These are phyloP conservation scores for Carapus acus DNA, from an alignment of 2,797 vertebrate species.

Conservation along the genomic window DNA sequence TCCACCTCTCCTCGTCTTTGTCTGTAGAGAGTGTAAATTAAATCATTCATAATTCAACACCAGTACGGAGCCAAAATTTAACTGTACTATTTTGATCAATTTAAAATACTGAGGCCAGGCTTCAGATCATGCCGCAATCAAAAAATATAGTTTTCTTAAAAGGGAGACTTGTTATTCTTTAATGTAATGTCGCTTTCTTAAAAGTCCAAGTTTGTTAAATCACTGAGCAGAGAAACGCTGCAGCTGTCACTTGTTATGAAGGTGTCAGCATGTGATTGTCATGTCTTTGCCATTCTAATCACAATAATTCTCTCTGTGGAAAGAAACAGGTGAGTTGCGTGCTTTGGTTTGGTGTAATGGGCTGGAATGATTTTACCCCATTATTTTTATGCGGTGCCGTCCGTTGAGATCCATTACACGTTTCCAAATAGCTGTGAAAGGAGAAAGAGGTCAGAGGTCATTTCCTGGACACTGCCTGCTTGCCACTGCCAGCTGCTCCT, in stretches of 20 bases:
- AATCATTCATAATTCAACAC: slow-evolving; percentile 69
- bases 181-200: slow-evolving; percentile 66
- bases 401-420: slow-evolving; percentile 38
- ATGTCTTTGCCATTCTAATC: too few relatives aligned
- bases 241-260: slow-evolving; percentile 30
- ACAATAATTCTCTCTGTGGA: too few relatives aligned
- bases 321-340: slow-evolving; percentile 16
- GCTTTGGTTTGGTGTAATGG: slow-evolving; percentile 8
- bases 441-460: slow-evolving; percentile 20
- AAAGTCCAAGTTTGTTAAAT: slow-evolving; percentile 50
- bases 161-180: slow-evolving; percentile 71
- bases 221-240: slow-evolving; percentile 33
- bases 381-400: slow-evolving; percentile 12
- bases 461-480: slow-evolving; percentile 13
- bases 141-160: slow-evolving; percentile 71
- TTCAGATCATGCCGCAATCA: slow-evolving; percentile 60
- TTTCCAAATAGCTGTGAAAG: slow-evolving; percentile 1
- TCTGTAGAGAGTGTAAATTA: slow-evolving; percentile 39
- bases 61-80: slow-evolving; percentile 71
- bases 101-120: slow-evolving; percentile 49
- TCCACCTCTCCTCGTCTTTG: slow-evolving; percentile 23
- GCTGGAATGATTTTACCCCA: slow-evolving; percentile 1
- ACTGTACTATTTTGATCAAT: slow-evolving; percentile 67
- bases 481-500: slow-evolving; percentile 56
- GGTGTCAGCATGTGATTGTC: slow-evolving; percentile 4